Conservation (phyloP, 2,888 invertebrate genomes). For the Frankliniella fusca region DNA sequence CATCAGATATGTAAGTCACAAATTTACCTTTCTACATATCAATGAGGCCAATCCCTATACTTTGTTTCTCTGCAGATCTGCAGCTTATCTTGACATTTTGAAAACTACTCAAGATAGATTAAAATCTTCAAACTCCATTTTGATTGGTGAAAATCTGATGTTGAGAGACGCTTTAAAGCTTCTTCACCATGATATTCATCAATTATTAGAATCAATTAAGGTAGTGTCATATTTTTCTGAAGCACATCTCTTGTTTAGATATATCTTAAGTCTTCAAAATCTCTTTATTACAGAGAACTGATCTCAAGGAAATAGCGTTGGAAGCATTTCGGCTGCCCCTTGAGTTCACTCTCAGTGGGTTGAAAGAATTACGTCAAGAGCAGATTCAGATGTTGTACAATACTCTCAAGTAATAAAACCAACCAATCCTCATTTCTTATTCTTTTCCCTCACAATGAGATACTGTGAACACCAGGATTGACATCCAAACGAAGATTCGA, state of each 20-base stretch:
- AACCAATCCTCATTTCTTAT: too few relatives aligned
- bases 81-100: too few relatives aligned
- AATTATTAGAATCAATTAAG: not conserved
- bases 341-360: not conserved
- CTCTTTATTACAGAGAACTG: not conserved
- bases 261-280: too few relatives aligned
- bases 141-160: not conserved
- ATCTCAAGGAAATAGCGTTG: not conserved
- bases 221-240: too few relatives aligned
- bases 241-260: too few relatives aligned
- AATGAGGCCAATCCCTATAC: not conserved
- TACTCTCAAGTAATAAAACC: not conserved
- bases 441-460: too few relatives aligned
- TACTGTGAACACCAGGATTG: too few relatives aligned
- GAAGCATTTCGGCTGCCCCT: not conserved
- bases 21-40: too few relatives aligned
- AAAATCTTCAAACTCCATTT: not conserved
- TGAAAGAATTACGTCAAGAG: not conserved
- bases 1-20: not conserved
- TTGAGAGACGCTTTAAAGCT: not conserved
- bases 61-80: not conserved
- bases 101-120: not conserved
- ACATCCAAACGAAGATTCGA: too few relatives aligned
- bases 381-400: not conserved
- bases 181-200: not conserved